Conservation (phyloP, 2,888 invertebrate genomes). For the Ernsta delagoae region DNA sequence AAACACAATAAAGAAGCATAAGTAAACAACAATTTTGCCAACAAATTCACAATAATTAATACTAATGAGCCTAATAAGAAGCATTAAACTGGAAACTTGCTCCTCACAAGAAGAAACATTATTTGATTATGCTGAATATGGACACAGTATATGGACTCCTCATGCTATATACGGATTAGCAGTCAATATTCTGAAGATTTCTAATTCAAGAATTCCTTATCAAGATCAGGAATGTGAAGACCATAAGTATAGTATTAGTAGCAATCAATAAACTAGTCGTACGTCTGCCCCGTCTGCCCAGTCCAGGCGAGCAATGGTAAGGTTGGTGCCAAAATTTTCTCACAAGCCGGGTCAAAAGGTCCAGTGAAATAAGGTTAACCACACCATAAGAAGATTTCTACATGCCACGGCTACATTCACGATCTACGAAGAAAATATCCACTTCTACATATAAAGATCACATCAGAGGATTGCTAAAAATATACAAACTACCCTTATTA, state of each 20-base stretch:
- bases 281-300: slow-evolving; percentile 70
- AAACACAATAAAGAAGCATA: neutral
- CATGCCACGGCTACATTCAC: neutral
- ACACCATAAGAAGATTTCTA: neutral
- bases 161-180: too few relatives aligned
- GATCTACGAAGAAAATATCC: neutral
- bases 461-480: neutral
- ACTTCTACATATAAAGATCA: neutral
- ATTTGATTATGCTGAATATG: too few relatives aligned
- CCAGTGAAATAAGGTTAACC: slow-evolving; percentile 57
- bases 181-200: slow-evolving; percentile 2
- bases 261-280: slow-evolving; percentile 44
- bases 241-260: neutral
- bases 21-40: too few relatives aligned
- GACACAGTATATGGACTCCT: neutral
- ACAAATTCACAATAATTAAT: too few relatives aligned
- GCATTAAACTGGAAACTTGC: too few relatives aligned
- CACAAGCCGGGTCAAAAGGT: slow-evolving; percentile 59
- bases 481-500: neutral
- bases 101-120: neutral
- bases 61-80: too few relatives aligned
- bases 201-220: neutral
- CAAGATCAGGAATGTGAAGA: neutral
- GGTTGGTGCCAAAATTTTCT: slow-evolving; percentile 50
- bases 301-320: slow-evolving; percentile 73